Percentiles rank a stretch among this genome's conserved stretches.
phyloP scores from a whole-genome alignment of 2,888 invertebrate genomes.

The Tenthredo scrophulariae region DNA sequence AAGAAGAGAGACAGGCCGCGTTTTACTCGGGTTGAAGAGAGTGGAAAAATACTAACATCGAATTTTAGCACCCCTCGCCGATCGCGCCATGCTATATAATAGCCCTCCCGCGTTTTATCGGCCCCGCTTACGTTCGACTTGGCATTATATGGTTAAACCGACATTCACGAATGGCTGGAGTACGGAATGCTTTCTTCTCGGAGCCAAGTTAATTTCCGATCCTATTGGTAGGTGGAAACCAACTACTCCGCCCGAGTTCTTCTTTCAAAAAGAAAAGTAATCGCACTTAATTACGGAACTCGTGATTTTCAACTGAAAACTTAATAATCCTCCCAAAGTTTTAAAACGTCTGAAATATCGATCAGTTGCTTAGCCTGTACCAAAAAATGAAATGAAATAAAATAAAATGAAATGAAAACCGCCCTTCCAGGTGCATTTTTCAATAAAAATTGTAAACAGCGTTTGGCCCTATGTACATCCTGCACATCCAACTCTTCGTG shows the following conservation, averaged over 20 bases:
- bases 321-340: neutral
- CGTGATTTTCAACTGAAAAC: neutral
- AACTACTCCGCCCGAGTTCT: neutral
- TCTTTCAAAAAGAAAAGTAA: conserved; percentile 17
- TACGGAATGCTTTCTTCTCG: conserved; percentile 42
- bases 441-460: neutral
- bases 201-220: conserved; percentile 40
- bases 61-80: conserved; percentile 36
- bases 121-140: conserved; percentile 42
- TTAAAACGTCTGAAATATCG: neutral
- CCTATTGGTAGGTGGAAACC: neutral
- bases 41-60: conserved; percentile 30
- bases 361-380: neutral
- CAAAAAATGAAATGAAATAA: neutral
- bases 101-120: conserved; percentile 36
- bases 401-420: neutral
- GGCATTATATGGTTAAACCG: conserved; percentile 43
- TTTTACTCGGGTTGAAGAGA: neutral
- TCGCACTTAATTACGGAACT: neutral
- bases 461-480: neutral
- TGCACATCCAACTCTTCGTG: neutral
- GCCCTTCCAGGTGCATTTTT: neutral
- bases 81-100: neutral
- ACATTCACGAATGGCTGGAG: conserved; percentile 1
- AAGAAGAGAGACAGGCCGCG: conserved; percentile 3